A percentile compares a stretch with the other conserved stretches of the same genome.
These are phyloP conservation scores for Mus minutoides DNA, from an alignment of 2,797 vertebrate genomes.

Conservation along the genomic window DNA sequence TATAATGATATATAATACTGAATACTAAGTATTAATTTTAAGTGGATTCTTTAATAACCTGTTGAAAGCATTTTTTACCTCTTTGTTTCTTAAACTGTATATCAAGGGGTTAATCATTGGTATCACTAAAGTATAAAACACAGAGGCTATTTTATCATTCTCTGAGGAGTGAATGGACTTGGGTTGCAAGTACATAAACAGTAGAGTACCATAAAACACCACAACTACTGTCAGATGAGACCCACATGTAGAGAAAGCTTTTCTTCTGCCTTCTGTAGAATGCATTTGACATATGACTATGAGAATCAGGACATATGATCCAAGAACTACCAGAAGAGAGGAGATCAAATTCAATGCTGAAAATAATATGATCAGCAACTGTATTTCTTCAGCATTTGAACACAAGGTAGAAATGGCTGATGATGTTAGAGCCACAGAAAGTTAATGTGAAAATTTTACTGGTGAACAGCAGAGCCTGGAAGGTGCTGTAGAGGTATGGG, in stretches of 20 bases:
- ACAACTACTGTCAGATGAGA: slow-evolving; percentile 14
- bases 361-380: slow-evolving; percentile 10
- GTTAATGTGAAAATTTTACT: slow-evolving; percentile 35
- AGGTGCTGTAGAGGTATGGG: slow-evolving; percentile 1
- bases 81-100: slow-evolving; percentile 41
- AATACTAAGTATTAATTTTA: background rate
- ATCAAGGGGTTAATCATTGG: slow-evolving; percentile 44
- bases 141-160: slow-evolving; percentile 27
- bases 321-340: slow-evolving; percentile 8
- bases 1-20: background rate
- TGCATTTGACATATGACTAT: background rate
- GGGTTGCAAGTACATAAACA: slow-evolving; percentile 45
- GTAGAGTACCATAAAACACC: slow-evolving; percentile 10
- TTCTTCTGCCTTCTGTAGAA: background rate
- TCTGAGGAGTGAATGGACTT: background rate
- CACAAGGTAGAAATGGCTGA: slow-evolving; percentile 67
- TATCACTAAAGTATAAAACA: slow-evolving; percentile 52
- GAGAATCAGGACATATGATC: slow-evolving; percentile 9
- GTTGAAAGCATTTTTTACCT: slow-evolving; percentile 4
- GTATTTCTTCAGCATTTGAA: slow-evolving; percentile 21
- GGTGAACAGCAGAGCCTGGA: slow-evolving; percentile 3
- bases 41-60: background rate
- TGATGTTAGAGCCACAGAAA: slow-evolving; percentile 63
- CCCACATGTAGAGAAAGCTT: slow-evolving; percentile 3
- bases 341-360: slow-evolving; percentile 23